Evolutionary conservation across 2,797 vertebrate genomes (phyloP).

Genomic region (Characodon lateralis): DNA sequence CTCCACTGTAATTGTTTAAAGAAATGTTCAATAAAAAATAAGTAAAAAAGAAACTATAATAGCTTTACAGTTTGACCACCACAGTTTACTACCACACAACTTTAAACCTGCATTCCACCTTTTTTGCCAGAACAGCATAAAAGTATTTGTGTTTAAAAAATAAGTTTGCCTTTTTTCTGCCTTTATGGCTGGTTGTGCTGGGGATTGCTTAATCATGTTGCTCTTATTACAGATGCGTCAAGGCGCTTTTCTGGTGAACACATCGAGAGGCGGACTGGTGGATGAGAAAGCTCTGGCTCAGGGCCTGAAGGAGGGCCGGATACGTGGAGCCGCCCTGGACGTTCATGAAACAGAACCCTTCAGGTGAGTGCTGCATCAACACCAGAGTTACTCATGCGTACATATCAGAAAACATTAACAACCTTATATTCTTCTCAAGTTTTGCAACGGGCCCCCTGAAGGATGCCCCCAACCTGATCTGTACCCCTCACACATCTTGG

Average conservation of each 20-base stretch:
- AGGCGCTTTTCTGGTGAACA: constrained; percentile 91
- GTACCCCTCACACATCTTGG: constrained; percentile 91
- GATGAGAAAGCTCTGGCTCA: constrained; percentile 91
- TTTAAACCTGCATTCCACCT: neutral
- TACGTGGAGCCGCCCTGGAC: constrained; percentile 89
- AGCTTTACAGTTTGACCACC: too few relatives aligned
- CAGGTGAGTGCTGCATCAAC: constrained; percentile 72
- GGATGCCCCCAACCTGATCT: constrained; percentile 90
- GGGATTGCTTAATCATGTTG: neutral
- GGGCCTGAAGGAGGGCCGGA: constrained; percentile 90
- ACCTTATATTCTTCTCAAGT: constrained; percentile 56
- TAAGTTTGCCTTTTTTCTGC: neutral
- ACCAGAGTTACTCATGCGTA: neutral
- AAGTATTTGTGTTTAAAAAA: neutral
- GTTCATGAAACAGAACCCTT: constrained; percentile 91
- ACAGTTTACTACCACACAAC: too few relatives aligned
- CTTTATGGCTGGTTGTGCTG: neutral
- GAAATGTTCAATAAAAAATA: too few relatives aligned
- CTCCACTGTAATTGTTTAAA: too few relatives aligned
- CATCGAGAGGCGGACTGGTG: constrained; percentile 88
- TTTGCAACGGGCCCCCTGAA: constrained; percentile 90
- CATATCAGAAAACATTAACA: neutral
- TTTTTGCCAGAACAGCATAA: neutral
- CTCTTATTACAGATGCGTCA: constrained; percentile 85
- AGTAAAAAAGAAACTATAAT: too few relatives aligned